Evolutionary conservation across 2,888 invertebrate genomes (phyloP), one percentile per base, ranked within the genome.

Genomic region (Lasiommata megera): DNA sequence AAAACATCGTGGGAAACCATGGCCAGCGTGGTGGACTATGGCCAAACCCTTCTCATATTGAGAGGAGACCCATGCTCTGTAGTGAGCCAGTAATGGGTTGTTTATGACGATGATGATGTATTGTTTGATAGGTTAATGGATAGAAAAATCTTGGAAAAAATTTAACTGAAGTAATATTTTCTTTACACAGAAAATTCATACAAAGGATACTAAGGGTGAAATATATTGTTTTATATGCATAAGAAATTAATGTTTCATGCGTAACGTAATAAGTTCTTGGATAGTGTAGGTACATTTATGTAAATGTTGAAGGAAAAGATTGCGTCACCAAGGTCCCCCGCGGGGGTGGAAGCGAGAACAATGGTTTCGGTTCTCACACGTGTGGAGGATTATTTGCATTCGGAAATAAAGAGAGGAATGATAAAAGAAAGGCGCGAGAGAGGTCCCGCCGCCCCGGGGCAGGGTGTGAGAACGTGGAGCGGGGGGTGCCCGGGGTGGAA

Each of bases 361-460:
- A 90, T 90, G 91, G 90, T 90, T 91, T 91, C 89, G 89, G 90
- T 91, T 91, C 91, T 91, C 91, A 91, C 91, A 91, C 91, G 91
- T 91, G 90, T 89, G 91, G 91, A 90, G 90, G 91, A 91, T 91
- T 91, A 91, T 91, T 91, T 91, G 91, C 91, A 91, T 91, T 91
- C 91, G 91, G 91, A 90, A 89, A 90, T 89, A 89, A 90, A 89
- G 87, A 91, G 88, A 91, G 90, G 88, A 87, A 86, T 88, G 88
- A 88, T 88, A 88, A 86, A 91, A 90, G 90, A 90, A 91, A 91
- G 89, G 91, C 91, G 91, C 89, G 88, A 91, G 89, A 82, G 84
- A 82, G 84, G 89, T 85, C 83, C 89, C 86, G 80, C 86, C 88
- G 87, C 88, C 88, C 84, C 82, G 77, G 81, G 88, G 91, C 86